Evolutionary conservation across 2,888 invertebrate genomes (phyloP).

Genomic region (Cynaeus angustus): DNA sequence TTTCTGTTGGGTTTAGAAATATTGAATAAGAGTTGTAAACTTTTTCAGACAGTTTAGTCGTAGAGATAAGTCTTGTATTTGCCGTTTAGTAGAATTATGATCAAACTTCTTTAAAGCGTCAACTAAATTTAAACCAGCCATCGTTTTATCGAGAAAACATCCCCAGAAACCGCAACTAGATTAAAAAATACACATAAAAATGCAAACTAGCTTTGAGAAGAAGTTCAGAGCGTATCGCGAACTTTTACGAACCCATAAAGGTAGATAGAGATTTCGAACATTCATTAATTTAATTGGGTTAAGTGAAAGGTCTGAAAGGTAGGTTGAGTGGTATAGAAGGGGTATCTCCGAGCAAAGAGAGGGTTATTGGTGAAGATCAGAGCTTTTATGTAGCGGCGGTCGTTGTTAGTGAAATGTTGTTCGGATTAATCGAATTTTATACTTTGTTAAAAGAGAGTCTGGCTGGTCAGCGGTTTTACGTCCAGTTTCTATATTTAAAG

Average conservation of each 20-base stretch:
- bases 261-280: conserved; percentile 62
- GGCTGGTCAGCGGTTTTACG: conserved; percentile 61
- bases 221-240: conserved; percentile 36
- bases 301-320: conserved; percentile 64
- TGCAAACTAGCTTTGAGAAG: conserved; percentile 54
- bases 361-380: conserved; percentile 62
- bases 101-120: conserved; percentile 7
- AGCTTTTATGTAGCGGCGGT: conserved; percentile 62
- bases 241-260: conserved; percentile 57
- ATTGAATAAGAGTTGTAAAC: too few relatives aligned
- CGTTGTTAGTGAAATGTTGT: conserved; percentile 64
- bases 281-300: conserved; percentile 68
- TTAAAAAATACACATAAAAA: conserved; percentile 50
- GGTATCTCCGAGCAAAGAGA: conserved; percentile 50
- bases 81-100: too few relatives aligned
- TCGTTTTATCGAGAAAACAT: conserved; percentile 15
- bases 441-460: conserved; percentile 64
- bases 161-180: conserved; percentile 36
- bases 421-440: conserved; percentile 67
- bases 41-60: too few relatives aligned
- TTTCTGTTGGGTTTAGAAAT: too few relatives aligned
- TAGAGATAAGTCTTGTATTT: too few relatives aligned
- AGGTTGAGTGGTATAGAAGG: conserved; percentile 46
- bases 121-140: not conserved
- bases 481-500: conserved; percentile 58